These are phyloP conservation scores for Crotalus horridus DNA, from an alignment of 2,113 vertebrate species.

Conservation along the genomic window DNA sequence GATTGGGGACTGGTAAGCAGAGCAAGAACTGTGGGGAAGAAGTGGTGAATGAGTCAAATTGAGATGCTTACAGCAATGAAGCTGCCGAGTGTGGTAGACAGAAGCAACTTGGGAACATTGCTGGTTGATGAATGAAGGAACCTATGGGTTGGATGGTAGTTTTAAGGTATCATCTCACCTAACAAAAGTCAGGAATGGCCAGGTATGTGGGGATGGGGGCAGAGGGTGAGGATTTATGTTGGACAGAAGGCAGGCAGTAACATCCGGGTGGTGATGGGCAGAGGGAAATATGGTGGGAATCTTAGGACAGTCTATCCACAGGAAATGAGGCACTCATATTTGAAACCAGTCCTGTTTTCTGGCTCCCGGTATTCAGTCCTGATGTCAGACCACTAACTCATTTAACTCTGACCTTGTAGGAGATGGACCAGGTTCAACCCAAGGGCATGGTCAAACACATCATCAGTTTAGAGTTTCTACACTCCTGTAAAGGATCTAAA, in stretches of 20 bases:
- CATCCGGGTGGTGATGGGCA: background rate
- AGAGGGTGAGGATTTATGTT: background rate
- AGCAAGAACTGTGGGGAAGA: background rate
- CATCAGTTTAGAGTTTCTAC: too few species aligned
- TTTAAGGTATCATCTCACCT: background rate
- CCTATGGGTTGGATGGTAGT: background rate
- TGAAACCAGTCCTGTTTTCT: background rate
- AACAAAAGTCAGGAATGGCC: background rate
- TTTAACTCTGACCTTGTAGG: too few species aligned
- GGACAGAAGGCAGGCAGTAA: background rate
- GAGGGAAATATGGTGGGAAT: background rate
- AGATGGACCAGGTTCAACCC: too few species aligned
- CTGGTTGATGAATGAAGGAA: background rate
- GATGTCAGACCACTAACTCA: background rate
- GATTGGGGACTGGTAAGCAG: background rate
- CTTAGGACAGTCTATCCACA: background rate
- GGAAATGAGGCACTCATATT: background rate
- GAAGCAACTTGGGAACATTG: background rate
- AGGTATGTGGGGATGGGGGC: background rate
- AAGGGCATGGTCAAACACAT: too few species aligned
- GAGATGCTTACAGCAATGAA: background rate
- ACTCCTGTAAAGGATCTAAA: too few species aligned
- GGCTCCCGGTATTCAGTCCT: background rate
- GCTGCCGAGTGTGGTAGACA: background rate
- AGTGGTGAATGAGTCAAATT: background rate